Evolutionary conservation across 2,113 vertebrate species (phyloP).

Genomic region (Seriola dumerili): DNA sequence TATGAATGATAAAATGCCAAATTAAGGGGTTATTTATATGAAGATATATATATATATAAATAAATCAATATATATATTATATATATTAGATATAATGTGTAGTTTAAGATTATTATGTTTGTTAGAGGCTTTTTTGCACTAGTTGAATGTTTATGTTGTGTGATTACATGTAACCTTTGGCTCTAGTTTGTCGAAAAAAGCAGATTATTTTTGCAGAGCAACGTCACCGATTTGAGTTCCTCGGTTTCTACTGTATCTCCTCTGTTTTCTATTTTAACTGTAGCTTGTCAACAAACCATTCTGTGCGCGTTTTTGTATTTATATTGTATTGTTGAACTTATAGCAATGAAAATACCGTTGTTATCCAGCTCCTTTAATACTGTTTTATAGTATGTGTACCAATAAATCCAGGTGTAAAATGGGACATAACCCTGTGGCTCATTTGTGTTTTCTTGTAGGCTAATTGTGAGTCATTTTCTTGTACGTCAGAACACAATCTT

Average conservation of each 20-base stretch:
- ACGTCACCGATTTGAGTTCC: constrained; percentile 78
- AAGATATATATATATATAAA: constrained; percentile 79
- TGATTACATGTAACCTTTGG: constrained; percentile 80
- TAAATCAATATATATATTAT: constrained; percentile 82
- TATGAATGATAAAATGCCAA: constrained; percentile 87
- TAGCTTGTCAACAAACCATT: constrained; percentile 83
- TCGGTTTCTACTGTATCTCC: constrained; percentile 75
- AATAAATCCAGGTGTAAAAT: constrained; percentile 87
- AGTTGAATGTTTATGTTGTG: constrained; percentile 85
- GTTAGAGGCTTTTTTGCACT: constrained; percentile 88
- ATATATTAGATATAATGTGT: constrained; percentile 85
- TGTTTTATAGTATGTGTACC: constrained; percentile 91
- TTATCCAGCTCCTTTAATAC: constrained; percentile 90
- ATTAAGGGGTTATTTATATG: constrained; percentile 88
- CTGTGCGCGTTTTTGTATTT: constrained; percentile 88
- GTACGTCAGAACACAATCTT: not conserved
- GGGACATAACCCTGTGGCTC: constrained; percentile 38
- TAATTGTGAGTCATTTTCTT: not conserved
- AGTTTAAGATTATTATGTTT: constrained; percentile 83
- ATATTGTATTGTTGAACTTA: constrained; percentile 88
- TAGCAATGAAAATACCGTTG: constrained; percentile 87
- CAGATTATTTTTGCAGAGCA: constrained; percentile 86
- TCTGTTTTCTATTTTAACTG: constrained; percentile 82
- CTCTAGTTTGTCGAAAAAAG: constrained; percentile 82
- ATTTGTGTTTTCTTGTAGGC: constrained; percentile 32